phyloP scores from a whole-genome alignment of 2,797 vertebrate species.

The Rhinogobio ventralis region DNA sequence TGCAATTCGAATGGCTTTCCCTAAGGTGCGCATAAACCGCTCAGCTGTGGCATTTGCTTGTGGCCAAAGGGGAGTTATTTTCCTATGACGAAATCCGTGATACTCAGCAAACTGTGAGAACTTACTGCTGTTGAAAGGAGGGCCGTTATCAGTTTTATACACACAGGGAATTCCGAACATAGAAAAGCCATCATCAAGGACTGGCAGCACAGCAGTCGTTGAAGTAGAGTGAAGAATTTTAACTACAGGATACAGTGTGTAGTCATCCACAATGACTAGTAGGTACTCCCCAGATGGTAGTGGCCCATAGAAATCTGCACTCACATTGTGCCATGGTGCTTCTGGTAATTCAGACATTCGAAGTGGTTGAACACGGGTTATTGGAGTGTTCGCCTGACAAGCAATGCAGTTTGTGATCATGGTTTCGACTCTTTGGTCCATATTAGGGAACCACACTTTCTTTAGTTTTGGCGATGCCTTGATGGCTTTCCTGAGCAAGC shows the following conservation, averaged over 20 bases:
- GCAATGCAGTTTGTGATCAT: no score
- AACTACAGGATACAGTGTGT: conserved; percentile 39
- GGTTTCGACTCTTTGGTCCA: no score
- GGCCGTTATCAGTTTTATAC: conserved; percentile 52
- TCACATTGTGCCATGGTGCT: no score
- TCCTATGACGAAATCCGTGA: conserved; percentile 5
- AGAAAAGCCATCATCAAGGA: conserved; percentile 42
- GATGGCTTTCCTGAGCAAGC: not conserved
- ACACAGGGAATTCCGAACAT: conserved; percentile 51
- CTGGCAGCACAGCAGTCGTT: conserved; percentile 38
- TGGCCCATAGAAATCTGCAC: conserved; percentile 54
- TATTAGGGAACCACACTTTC: conserved; percentile 46
- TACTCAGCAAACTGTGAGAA: conserved; percentile 41
- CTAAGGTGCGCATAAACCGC: conserved; percentile 46
- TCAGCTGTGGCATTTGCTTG: conserved; percentile 50
- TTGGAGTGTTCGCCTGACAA: no score
- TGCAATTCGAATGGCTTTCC: conserved; percentile 18
- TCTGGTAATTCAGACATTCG: no score
- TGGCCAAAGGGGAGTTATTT: conserved; percentile 49
- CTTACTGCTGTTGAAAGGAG: conserved; percentile 44
- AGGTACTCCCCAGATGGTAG: conserved; percentile 48
- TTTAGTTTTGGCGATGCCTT: not conserved
- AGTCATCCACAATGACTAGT: conserved; percentile 50
- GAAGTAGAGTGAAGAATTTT: conserved; percentile 24
- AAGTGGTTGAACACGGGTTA: no score